Percentiles rank a stretch among this genome's conserved stretches.
These are phyloP conservation scores for Melanotaenia duboulayi DNA, from an alignment of 2,113 vertebrate genomes.

Conservation along the genomic window DNA sequence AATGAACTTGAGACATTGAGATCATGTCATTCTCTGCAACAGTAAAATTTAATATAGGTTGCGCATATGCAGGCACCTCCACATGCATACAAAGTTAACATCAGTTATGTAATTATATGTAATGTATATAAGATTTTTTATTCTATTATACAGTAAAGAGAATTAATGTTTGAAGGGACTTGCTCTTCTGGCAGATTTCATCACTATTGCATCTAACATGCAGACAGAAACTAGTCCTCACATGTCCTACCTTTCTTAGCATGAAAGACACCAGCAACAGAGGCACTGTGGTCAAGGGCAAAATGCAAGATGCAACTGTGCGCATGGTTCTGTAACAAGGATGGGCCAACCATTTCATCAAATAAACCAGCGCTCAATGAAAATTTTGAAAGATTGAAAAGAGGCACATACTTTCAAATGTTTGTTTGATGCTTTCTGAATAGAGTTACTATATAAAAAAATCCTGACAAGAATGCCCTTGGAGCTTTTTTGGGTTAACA, in stretches of 20 bases:
- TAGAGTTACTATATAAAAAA: too few species aligned
- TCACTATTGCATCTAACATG: neutral
- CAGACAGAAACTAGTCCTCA: neutral
- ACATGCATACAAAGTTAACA: neutral
- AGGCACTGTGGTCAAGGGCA: neutral
- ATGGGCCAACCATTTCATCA: neutral
- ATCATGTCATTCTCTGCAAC: slow-evolving; percentile 15
- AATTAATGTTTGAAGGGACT: neutral
- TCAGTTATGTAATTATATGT: neutral
- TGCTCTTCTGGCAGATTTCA: slow-evolving; percentile 11
- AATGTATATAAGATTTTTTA: neutral
- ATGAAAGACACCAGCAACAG: neutral
- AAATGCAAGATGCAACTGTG: neutral
- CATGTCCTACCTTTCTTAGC: neutral
- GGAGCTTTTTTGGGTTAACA: too few species aligned
- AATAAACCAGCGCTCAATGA: neutral
- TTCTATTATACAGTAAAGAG: neutral
- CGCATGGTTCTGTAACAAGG: neutral
- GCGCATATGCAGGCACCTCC: neutral
- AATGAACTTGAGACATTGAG: slow-evolving; percentile 32
- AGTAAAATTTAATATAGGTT: neutral
- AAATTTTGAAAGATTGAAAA: too few species aligned
- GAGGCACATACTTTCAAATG: too few species aligned
- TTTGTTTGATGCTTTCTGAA: too few species aligned
- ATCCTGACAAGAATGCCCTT: too few species aligned